A percentile compares a stretch with the other conserved stretches of the same genome.
phyloP scores from a whole-genome alignment of 2,888 invertebrate species.

The Tipula vernalis region DNA sequence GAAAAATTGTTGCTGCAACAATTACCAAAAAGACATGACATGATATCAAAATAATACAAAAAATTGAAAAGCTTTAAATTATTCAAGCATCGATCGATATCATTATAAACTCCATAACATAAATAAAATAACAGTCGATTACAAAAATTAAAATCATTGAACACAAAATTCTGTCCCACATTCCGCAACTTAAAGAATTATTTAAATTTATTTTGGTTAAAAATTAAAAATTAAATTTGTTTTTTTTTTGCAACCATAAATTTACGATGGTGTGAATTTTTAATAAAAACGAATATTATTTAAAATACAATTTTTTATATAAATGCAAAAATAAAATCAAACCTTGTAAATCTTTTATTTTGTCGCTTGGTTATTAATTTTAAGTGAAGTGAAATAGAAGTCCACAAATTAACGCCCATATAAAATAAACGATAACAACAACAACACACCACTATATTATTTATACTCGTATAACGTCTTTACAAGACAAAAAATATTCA shows the following conservation, averaged over 20 bases:
- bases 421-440: conserved; percentile 5
- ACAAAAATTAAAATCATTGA: background rate
- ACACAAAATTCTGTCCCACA: background rate
- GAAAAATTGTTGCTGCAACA: background rate
- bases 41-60: background rate
- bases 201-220: background rate
- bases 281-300: background rate
- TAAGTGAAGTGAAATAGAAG: conserved; percentile 5
- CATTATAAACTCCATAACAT: background rate
- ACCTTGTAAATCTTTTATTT: background rate
- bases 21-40: background rate
- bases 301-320: background rate
- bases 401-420: conserved; percentile 10
- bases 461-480: background rate
- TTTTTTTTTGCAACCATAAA: background rate
- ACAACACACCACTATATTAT: background rate
- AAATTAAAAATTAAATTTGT: background rate
- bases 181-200: background rate
- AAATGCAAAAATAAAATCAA: background rate
- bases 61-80: background rate
- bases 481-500: conserved; percentile 5
- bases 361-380: background rate
- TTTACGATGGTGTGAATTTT: background rate
- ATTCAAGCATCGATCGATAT: background rate
- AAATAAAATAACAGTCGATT: background rate